These are phyloP conservation scores for Odontophorus gujanensis DNA, from an alignment of 2,113 vertebrate species.

Conservation along the genomic window DNA sequence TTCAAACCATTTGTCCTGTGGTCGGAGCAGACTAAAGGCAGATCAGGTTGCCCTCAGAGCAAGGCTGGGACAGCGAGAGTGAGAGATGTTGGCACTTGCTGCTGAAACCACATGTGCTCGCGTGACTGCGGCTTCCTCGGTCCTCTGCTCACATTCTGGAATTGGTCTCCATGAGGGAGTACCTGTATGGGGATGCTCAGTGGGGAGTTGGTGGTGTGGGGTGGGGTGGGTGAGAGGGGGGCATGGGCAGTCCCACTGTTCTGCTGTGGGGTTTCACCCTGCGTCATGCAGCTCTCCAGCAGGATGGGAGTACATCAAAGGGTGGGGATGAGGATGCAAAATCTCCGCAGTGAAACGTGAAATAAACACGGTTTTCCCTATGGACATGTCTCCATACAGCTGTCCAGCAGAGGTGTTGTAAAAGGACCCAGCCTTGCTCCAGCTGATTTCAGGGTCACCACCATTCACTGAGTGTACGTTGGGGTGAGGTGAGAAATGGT, in stretches of 20 bases:
- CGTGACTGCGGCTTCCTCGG: conserved; percentile 76
- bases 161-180: not conserved
- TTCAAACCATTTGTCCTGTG: conserved; percentile 92
- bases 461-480: not conserved
- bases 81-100: conserved; percentile 82
- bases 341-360: not conserved
- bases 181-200: conserved; percentile 65
- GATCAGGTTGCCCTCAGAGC: conserved; percentile 83
- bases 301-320: not conserved
- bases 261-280: not conserved
- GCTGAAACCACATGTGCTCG: conserved; percentile 81
- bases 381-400: not conserved
- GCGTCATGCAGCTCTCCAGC: not conserved
- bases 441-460: not conserved
- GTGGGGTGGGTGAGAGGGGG: not conserved
- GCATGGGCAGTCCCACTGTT: not conserved
- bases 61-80: conserved; percentile 79
- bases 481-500: not conserved
- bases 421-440: not conserved
- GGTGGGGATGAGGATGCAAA: not conserved
- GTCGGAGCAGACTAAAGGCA: conserved; percentile 81
- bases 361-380: not conserved
- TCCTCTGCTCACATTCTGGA: not conserved
- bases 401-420: rapidly evolving
- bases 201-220: not conserved